These are phyloP conservation scores for Pempheris klunzingeri DNA, from an alignment of 2,797 vertebrate species.

Conservation along the genomic window DNA sequence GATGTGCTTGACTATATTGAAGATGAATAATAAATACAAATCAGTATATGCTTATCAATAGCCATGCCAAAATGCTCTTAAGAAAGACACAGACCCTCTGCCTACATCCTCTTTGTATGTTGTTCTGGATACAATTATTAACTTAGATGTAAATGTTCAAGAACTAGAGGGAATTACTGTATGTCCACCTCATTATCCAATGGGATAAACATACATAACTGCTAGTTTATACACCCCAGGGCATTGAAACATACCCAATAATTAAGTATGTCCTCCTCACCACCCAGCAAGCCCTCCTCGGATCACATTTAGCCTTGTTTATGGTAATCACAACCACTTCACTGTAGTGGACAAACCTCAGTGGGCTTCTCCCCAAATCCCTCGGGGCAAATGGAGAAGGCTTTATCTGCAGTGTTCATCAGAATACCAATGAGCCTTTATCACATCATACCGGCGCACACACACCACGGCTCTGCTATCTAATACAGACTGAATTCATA, in stretches of 20 bases:
- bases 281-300: not conserved
- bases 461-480: slow-evolving; percentile 15
- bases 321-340: slow-evolving; percentile 63
- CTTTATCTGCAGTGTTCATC: slow-evolving; percentile 60
- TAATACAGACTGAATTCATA: slow-evolving; percentile 48
- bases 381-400: slow-evolving; percentile 49
- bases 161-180: slow-evolving; percentile 9
- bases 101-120: not conserved
- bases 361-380: slow-evolving; percentile 55
- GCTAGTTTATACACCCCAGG: slow-evolving; percentile 29
- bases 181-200: slow-evolving; percentile 31
- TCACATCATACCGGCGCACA: slow-evolving; percentile 32
- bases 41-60: not conserved
- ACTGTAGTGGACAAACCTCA: slow-evolving; percentile 41
- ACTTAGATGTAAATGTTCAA: slow-evolving; percentile 27
- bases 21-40: slow-evolving; percentile 5
- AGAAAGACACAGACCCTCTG: not conserved
- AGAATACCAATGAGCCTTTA: slow-evolving; percentile 72
- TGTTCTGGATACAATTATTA: slow-evolving; percentile 9
- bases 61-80: not conserved
- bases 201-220: slow-evolving; percentile 48
- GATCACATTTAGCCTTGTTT: slow-evolving; percentile 62
- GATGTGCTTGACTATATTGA: not conserved
- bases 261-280: slow-evolving; percentile 56
- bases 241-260: slow-evolving; percentile 31